A percentile compares a stretch with the other conserved stretches of the same genome.
phyloP scores from a whole-genome alignment of 2,888 invertebrate species.

The Rhorus exstirpatorius region DNA sequence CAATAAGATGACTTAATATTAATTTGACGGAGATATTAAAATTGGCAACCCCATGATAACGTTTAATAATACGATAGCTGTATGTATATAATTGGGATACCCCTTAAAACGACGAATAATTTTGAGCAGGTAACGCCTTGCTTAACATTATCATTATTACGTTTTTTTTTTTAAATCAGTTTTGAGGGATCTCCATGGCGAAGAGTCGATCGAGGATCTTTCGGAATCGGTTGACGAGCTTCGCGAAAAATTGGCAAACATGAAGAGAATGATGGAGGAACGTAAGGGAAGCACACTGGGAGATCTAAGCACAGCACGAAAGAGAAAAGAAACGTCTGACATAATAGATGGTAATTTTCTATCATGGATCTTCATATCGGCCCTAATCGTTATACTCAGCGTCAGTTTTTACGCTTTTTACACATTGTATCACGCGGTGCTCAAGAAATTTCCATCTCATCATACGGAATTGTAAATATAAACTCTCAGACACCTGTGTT shows the following conservation, averaged over 20 bases:
- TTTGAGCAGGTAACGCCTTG: background rate
- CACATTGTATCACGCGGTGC: constrained; percentile 92
- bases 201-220: constrained; percentile 81
- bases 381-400: constrained; percentile 92
- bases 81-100: background rate
- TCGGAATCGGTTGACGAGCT: constrained; percentile 93
- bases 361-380: constrained; percentile 93
- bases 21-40: no score
- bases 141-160: constrained; percentile 10
- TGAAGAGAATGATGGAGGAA: constrained; percentile 94
- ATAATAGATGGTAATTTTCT: constrained; percentile 94
- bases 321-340: constrained; percentile 80
- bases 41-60: no score
- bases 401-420: constrained; percentile 95
- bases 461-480: constrained; percentile 92
- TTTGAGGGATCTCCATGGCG: constrained; percentile 76
- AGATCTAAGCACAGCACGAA: constrained; percentile 86
- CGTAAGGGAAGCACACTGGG: constrained; percentile 87
- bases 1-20: no score
- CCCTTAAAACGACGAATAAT: background rate
- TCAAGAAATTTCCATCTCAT: constrained; percentile 93
- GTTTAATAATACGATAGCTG: no score
- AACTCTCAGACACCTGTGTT: background rate
- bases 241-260: constrained; percentile 91
- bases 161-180: constrained; percentile 60